Evolutionary conservation across 2,888 invertebrate species (phyloP).

Genomic region (Elegia similella): DNA sequence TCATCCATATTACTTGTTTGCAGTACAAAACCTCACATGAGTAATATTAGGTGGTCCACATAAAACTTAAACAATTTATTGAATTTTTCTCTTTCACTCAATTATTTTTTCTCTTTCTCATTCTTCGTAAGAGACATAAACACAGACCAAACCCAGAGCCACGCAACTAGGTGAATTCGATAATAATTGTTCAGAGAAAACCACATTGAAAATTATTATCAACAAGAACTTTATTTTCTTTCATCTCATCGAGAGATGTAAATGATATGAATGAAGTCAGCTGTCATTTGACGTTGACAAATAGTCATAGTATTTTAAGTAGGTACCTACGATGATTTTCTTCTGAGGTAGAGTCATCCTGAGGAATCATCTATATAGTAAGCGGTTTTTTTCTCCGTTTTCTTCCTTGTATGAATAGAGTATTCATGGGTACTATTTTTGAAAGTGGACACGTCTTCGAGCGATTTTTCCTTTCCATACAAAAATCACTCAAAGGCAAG

Average conservation of each 20-base stretch:
- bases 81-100: neutral
- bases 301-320: neutral
- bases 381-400: no score
- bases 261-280: neutral
- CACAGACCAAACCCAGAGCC: no score
- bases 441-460: no score
- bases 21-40: neutral
- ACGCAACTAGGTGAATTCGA: no score
- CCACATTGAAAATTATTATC: neutral
- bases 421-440: no score
- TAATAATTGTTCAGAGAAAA: no score
- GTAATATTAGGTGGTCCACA: neutral
- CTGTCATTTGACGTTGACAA: neutral
- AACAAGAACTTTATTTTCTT: neutral
- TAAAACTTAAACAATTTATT: neutral
- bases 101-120: neutral
- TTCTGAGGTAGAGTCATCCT: no score
- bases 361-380: no score
- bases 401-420: no score
- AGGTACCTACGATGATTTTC: no score
- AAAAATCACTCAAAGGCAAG: no score
- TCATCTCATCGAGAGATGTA: neutral
- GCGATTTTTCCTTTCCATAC: no score
- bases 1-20: slow-evolving; percentile 47
- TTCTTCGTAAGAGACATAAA: neutral